Base-by-base conservation (phyloP, 2,797 vertebrate genomes). In the Apogon hyalosoma region DNA sequence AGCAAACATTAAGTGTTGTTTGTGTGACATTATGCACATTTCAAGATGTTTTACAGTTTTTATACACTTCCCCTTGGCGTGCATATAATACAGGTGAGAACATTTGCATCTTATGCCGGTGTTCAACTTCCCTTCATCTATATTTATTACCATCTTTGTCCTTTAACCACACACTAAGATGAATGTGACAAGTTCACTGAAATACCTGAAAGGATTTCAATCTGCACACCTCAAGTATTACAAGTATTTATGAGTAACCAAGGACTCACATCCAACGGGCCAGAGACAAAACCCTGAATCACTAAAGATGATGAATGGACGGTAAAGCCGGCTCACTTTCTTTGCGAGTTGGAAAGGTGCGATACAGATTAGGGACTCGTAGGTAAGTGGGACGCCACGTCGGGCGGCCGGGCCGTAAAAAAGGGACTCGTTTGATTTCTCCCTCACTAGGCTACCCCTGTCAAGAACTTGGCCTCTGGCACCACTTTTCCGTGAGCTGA, bases 381-480 rank as follows among this genome's bases (percentile, higher is more conserved):
- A 80, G 69, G 75, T 67, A 79, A 58, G 63, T 14, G 14, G 76
- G 55, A 51, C 55, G 60, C 52, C 43, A 60, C 75, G 56, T 65
- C 2, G 48, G 66, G 15, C 45, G 14, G 41, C 58, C 18, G 19
- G 69, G 57, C 70, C 50, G 45, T 68, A 21, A 66, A 73, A 69
- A 77, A 63, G 72, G 80, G 63, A 77, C 79, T 83, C 45, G 76
- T 92, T 92, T 90, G 84, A 91, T 88, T 92, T 77, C 67, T 75
- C 57, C 65, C 78, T 84, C 72, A 85, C 84, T 88, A 80, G 82
- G 77, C 85, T 56, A 75, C 75, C 79, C 84, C 90, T 88, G 90
- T 92, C 88, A 92, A 86, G 90, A 84, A 80, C 85, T 77, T 88
- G 86, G 88, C 88, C 90, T 87, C 88, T 92, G 88, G 93, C 85